Percentiles rank a stretch among this genome's conserved stretches.
phyloP scores from a whole-genome alignment of 2,888 invertebrate species.

The Andrena camellia region DNA sequence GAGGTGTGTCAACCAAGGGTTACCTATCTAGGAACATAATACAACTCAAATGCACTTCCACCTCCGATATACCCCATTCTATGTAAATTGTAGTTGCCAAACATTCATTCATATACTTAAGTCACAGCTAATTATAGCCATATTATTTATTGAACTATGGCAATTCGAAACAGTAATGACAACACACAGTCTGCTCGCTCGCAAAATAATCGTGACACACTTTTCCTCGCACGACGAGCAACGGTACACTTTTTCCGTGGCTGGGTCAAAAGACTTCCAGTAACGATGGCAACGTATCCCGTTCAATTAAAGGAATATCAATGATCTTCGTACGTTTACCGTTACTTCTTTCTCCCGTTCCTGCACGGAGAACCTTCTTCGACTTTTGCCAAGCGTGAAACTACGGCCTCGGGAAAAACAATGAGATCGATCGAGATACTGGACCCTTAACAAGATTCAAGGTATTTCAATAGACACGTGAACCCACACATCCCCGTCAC shows the following conservation, averaged over 20 bases:
- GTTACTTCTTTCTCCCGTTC: constrained; percentile 36
- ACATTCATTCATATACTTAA: too few species aligned
- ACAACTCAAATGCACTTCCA: too few species aligned
- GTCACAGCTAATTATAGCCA: too few species aligned
- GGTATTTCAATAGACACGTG: constrained; percentile 2
- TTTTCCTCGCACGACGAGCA: constrained; percentile 10
- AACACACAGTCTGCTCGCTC: background rate
- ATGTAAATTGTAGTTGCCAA: too few species aligned
- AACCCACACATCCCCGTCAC: background rate
- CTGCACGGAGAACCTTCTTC: background rate
- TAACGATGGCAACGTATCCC: constrained; percentile 27
- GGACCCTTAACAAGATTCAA: constrained; percentile 17
- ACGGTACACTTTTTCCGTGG: constrained; percentile 25
- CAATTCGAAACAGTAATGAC: background rate
- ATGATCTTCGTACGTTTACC: constrained; percentile 40
- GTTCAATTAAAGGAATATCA: constrained; percentile 47
- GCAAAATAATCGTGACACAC: constrained; percentile 23
- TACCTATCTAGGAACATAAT: too few species aligned
- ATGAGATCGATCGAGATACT: constrained; percentile 34
- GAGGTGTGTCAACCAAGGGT: too few species aligned
- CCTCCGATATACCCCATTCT: too few species aligned
- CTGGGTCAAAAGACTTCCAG: constrained; percentile 10
- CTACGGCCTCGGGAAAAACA: constrained; percentile 45
- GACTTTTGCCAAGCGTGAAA: constrained; percentile 44
- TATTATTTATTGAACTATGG: background rate